Evolutionary conservation across 2,113 vertebrate genomes (phyloP), one percentile per base, ranked within the genome.

Genomic region (Tenebrosternarchus preto): DNA sequence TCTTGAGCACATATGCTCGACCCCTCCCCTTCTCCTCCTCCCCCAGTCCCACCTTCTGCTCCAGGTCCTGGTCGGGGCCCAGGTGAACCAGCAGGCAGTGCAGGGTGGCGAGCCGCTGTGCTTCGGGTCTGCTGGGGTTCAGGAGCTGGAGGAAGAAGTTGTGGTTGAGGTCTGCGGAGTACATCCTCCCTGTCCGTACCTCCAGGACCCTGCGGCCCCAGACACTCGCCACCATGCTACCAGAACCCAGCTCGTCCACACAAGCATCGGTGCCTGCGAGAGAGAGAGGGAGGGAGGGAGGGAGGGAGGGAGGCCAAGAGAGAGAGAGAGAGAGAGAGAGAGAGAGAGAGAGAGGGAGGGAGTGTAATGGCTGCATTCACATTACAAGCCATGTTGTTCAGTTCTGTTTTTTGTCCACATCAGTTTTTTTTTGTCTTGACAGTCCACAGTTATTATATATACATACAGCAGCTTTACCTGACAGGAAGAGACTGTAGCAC

Each of bases 401-500:
- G n/a, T n/a, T n/a, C n/a, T n/a, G n/a, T n/a, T n/a, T n/a, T n/a
- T n/a, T n/a, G n/a, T n/a, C n/a, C n/a, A n/a, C n/a, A n/a, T n/a
- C n/a, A n/a, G n/a, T n/a, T n/a, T n/a, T n/a, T n/a, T n/a, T n/a
- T n/a, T n/a, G n/a, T n/a, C n/a, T n/a, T n/a, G n/a, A n/a, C n/a
- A n/a, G n/a, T n/a, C 39, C 39, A 43, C 39, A 8, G 6, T 3
- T 9, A 43, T 43, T 43, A 43, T 43, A 43, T 9, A 43, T 43
- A 43, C 39, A 5, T 5, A 50, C 11, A 12, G 43, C 19, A 56
- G 25, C n/a, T 25, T 88, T 81, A 98, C 97, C 96, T 88, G 94
- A 93, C 82, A 97, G 89, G 90, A 98, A 98, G 57, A 98, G 93
- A 83, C 94, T 96, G 81, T 96, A 93, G 86, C 98, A 98, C 80